phyloP scores from a whole-genome alignment of 2,888 invertebrate species.

The Polydrusus tereticollis region DNA sequence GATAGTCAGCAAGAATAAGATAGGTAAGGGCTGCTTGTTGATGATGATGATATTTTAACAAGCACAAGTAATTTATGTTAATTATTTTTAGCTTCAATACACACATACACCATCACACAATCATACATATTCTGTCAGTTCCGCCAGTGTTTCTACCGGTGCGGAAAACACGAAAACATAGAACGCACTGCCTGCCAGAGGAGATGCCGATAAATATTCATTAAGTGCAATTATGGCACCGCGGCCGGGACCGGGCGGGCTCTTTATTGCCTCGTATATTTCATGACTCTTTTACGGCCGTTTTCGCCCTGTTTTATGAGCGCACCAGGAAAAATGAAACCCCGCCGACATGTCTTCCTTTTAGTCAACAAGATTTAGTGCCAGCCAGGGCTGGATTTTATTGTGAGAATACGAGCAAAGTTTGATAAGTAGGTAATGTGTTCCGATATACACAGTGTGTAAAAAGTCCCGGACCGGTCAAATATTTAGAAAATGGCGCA shows the following conservation, averaged over 20 bases:
- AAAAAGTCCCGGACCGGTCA: too few species aligned
- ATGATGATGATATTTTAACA: too few species aligned
- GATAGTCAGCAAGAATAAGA: too few species aligned
- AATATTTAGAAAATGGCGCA: too few species aligned
- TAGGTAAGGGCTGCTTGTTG: too few species aligned
- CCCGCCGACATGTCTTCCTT: constrained; percentile 42
- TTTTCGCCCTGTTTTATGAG: constrained; percentile 42
- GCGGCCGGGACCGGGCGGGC: constrained; percentile 61
- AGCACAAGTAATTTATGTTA: too few species aligned
- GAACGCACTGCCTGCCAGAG: constrained; percentile 47
- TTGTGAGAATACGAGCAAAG: background rate
- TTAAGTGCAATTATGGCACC: constrained; percentile 68
- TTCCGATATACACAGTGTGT: too few species aligned
- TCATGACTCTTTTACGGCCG: constrained; percentile 66
- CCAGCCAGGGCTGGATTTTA: constrained; percentile 4
- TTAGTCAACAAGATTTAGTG: constrained; percentile 22
- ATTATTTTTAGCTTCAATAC: too few species aligned
- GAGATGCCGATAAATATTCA: constrained; percentile 68
- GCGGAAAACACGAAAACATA: constrained; percentile 12
- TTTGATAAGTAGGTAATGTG: too few species aligned
- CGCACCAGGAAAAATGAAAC: constrained; percentile 43
- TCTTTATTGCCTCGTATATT: constrained; percentile 68
- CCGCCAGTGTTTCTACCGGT: background rate
- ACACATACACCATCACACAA: background rate
- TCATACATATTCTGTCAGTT: too few species aligned